Base-by-base conservation (phyloP, 2,888 invertebrate species). In the Stenoptilia bipunctidactyla region DNA sequence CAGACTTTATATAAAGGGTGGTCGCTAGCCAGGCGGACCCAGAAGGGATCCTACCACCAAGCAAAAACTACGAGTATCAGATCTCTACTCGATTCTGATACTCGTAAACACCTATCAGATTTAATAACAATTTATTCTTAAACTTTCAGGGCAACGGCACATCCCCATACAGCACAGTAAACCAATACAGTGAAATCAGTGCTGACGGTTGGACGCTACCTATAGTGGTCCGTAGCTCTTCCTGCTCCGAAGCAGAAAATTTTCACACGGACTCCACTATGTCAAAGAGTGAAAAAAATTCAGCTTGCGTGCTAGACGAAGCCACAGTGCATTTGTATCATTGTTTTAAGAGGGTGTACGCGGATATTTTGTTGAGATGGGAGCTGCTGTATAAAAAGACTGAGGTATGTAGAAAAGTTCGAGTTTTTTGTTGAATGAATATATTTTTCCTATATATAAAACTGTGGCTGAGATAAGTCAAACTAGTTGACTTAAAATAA, bases 161-260 rank as follows among this genome's bases (percentile, higher is more conserved):
- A n/a, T 94, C 94, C 1, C 94, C 95, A 0, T 96, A 96, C 73
- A 94, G 92, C 64, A 96, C 96, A 4, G 92, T 96, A 42, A 91
- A 93, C 49, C 92, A 84, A 46, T 80, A 75, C 50, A 85, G 79
- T 44, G 94, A 96, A 59, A 90, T 92, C 14, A 88, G 89, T 46
- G 87, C 91, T 0, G 92, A 93, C 55, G 8, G 8, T 20, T 90
- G 91, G 2, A 92, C 92, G 89, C 90, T 89, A 43, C 85, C 92
- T 45, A 20, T 20, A 20, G 30, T 10, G 3, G 85, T 91, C 38
- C 87, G 94, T 27, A 95, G 94, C 39, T 95, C 92, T 65, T 94
- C 94, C 0, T 94, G 93, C 87, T 93, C 94, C 0, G 93, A 94
- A 55, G 94, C 93, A 0, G 86, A 94, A 46, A 95, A 96, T 63